Base-by-base conservation (phyloP, 2,888 invertebrate genomes). In the Dasysyrphus tricinctus region DNA sequence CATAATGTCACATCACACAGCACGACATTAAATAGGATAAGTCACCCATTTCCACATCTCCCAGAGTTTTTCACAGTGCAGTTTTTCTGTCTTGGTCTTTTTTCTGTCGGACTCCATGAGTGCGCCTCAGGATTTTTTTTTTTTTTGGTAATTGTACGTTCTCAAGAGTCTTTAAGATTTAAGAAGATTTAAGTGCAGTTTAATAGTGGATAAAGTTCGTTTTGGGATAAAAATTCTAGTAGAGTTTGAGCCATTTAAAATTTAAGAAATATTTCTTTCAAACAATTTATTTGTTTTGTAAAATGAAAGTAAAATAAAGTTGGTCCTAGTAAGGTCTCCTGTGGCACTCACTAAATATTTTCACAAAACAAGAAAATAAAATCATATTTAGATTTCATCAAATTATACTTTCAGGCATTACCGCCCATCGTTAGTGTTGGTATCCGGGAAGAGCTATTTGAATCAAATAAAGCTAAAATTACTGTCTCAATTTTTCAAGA, bases 21-120 rank as follows among this genome's bases (percentile, higher is more conserved):
- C 87, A 87, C 87, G 87, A 87, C 87, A 87, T 87, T 79, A 83
- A 87, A 87, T 87, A 82, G 87, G 87, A 87, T 87, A 87, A 87
- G 87, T 87, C 87, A 83, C 87, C 87, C 75, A 79, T 79, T 82
- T 86, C 78, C 78, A 82, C 85, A 85, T 80, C 73, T 76, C 56
- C 39, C 14, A 72, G 32, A 32, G 49, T 24, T 57, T 69, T 69
- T 54, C 69, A 54, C 14, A 29, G 32, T 29, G 29, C 61, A 51
- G 32, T 78, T 44, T 78, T 19, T 54, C 32, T 72, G 61, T 24
- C 47, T 67, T 29, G 29, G 1, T 54, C 9, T 19, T 54, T 51
- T 59, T 44, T 24, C 56, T 42, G 42, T 63, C 34, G 59, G 16
- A 57, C 47, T 44, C 24, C 61, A 75, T 51, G 37, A 61, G 63